A percentile compares a stretch with the other conserved stretches of the same genome.
Conservation (phyloP, 1,140 invertebrate species). For the Lucilia cuprina region DNA sequence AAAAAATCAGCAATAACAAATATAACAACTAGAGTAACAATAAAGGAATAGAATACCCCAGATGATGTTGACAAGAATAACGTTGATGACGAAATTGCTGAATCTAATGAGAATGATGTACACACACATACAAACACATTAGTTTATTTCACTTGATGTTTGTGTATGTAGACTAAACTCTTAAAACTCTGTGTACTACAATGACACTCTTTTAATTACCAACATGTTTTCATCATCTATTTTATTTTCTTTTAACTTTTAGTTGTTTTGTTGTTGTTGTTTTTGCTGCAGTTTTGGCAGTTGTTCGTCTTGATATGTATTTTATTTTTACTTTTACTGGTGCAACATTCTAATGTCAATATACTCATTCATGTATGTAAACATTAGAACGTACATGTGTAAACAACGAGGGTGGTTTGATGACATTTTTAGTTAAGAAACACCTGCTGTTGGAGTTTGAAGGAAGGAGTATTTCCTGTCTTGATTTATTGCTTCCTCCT, state of each 20-base stretch:
- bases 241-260: not conserved
- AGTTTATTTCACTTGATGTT: not conserved
- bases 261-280: not conserved
- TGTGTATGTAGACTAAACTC: not conserved
- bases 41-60: not conserved
- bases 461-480: too few species aligned
- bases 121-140: not conserved
- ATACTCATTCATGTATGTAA: not conserved
- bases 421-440: too few species aligned
- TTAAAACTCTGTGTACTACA: conserved; percentile 15
- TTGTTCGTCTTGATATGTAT: not conserved
- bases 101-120: not conserved
- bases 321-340: not conserved
- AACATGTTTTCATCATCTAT: conserved; percentile 18
- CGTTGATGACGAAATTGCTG: not conserved
- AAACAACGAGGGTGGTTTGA: too few species aligned
- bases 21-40: not conserved
- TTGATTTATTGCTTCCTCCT: too few species aligned
- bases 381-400: not conserved
- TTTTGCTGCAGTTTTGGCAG: not conserved
- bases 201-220: conserved; percentile 33
- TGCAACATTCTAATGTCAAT: not conserved
- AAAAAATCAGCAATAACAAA: not conserved
- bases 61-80: not conserved
- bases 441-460: too few species aligned